Base-by-base conservation (phyloP, 1,140 invertebrate genomes). In the Notospermus geniculatus region DNA sequence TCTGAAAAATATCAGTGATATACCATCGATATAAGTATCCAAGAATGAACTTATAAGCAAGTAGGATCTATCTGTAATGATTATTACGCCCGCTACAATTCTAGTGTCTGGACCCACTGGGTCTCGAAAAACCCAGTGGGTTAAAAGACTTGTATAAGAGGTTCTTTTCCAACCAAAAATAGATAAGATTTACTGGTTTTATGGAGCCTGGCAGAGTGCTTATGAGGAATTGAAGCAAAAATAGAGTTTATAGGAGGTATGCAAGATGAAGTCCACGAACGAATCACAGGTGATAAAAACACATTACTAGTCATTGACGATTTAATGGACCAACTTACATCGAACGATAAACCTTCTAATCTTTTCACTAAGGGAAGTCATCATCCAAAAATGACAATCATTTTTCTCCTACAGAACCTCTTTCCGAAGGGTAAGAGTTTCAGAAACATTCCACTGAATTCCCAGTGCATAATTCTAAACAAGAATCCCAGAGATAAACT, bases 361-460 rank as follows among this genome's bases (percentile, higher is more conserved):
- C 13, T 64, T 1, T 66, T 64, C 57, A 66, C 64, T 13, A 57
- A 64, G 30, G 5, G n/a, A 50, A 23, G 19, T n/a, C 46, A 50
- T 50, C 46, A 50, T 50, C 5, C 4, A 19, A 5, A 63, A 25
- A 5, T 61, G 5, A 63, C 57, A 27, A 50, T 66, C 1, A 61
- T 63, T 28, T 59, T 50, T 28, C 58, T 66, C 2, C 30, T 66
- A 7, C 61, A 66, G 36, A 64, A 69, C 52, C 32, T 57, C 1
- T 66, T 66, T 57, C 45, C 27, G 13, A 69, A 69, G 29, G 32
- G 59, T 36, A 66, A 61, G 29, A 54, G 66, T 9, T 62, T 57
- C 28, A 36, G 63, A 50, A 68, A 63, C 23, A 65, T 65, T 11
- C 62, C 59, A 43, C 27, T 68, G 2, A 68, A 66, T 36, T 57